phyloP scores from a whole-genome alignment of 2,113 vertebrate genomes.

The Rattus norvegicus region DNA sequence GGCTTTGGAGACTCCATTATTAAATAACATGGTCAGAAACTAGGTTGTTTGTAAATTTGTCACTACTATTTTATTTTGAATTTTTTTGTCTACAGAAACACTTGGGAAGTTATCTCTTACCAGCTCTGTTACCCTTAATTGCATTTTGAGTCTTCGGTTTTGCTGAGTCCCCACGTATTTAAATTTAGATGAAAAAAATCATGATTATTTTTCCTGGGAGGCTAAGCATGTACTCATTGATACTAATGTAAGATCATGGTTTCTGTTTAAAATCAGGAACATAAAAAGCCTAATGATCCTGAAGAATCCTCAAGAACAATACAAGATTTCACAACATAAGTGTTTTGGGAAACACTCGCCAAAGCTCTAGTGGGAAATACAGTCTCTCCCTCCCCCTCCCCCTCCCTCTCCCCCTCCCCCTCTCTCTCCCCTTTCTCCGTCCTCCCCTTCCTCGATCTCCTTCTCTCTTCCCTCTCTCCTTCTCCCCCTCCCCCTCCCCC shows the following conservation, averaged over 20 bases:
- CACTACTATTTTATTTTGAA: constrained; percentile 16
- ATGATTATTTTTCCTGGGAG: constrained; percentile 64
- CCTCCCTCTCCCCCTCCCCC: too few relatives aligned
- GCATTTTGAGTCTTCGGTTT: neutral
- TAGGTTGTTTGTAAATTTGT: neutral
- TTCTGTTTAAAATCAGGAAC: constrained; percentile 53
- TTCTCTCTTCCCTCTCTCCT: too few relatives aligned
- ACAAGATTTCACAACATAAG: constrained; percentile 38
- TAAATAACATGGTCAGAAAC: neutral
- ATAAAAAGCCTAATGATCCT: constrained; percentile 63
- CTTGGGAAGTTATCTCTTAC: neutral
- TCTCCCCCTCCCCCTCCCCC: too few relatives aligned
- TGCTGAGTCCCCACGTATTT: constrained; percentile 42
- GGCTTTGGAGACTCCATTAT: neutral
- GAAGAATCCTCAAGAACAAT: constrained; percentile 15
- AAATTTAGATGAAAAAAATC: constrained; percentile 63
- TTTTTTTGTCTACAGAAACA: neutral
- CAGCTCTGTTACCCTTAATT: neutral
- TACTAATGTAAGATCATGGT: constrained; percentile 51
- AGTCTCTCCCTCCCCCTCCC: neutral
- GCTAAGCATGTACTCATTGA: constrained; percentile 49
- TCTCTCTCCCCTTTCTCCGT: too few relatives aligned
- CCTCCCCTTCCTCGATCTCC: too few relatives aligned
- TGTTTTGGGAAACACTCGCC: constrained; percentile 53
- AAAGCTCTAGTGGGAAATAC: constrained; percentile 47